Percentiles rank a stretch among this genome's conserved stretches.
These are phyloP conservation scores for Stichodactyla helianthus DNA, from an alignment of 64 coral and sea anemone genomes.

Conservation along the genomic window DNA sequence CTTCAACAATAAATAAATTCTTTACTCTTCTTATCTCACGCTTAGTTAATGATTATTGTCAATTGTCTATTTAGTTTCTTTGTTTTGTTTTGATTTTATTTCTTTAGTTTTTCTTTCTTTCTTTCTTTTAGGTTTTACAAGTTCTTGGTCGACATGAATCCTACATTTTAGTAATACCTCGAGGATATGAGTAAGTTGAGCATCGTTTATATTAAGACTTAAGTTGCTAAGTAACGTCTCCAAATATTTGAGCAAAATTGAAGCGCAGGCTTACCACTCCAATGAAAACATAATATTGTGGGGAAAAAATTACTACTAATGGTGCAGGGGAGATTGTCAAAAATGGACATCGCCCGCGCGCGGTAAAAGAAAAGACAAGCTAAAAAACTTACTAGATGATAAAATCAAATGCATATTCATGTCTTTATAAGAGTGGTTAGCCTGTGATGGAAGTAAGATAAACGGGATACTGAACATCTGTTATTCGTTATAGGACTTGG, in stretches of 20 bases:
- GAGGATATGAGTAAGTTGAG: slow-evolving; percentile 54
- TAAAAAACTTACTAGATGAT: background rate
- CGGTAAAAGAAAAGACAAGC: background rate
- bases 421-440: background rate
- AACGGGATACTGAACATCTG: background rate
- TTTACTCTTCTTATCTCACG: background rate
- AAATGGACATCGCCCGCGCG: too few species aligned
- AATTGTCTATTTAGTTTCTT: background rate
- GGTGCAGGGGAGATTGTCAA: too few species aligned
- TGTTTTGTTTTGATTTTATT: background rate
- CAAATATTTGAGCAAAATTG: too few species aligned
- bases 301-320: too few species aligned
- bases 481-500: slow-evolving; percentile 38
- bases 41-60: background rate
- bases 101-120: background rate
- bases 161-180: slow-evolving; percentile 44
- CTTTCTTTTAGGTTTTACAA: slow-evolving; percentile 45
- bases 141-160: slow-evolving; percentile 62
- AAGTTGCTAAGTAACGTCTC: too few species aligned
- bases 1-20: too few species aligned
- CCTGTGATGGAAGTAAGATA: background rate
- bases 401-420: background rate
- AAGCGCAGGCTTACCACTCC: too few species aligned
- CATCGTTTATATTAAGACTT: too few species aligned
- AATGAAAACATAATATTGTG: too few species aligned